These are phyloP conservation scores for Synodontis membranacea DNA, from an alignment of 2,113 vertebrate genomes.

Conservation along the genomic window DNA sequence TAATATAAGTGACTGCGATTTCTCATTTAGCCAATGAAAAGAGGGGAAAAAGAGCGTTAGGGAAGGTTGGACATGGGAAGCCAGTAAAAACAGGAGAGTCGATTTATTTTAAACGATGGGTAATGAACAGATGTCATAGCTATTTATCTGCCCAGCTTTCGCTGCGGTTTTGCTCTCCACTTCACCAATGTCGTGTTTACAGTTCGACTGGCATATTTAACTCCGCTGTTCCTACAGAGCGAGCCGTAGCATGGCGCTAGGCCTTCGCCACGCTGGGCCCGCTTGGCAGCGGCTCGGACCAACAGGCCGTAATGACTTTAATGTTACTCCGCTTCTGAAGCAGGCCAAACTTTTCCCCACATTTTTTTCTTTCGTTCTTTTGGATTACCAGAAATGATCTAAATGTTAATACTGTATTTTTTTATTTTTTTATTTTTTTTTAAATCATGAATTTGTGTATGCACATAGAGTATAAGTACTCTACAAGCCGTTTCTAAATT, in stretches of 20 bases:
- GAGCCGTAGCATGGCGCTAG: conserved; percentile 52
- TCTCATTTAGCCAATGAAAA: conserved; percentile 57
- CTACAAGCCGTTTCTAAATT: background rate
- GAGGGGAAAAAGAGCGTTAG: conserved; percentile 30
- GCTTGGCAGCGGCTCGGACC: conserved; percentile 29
- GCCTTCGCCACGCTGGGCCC: conserved; percentile 13
- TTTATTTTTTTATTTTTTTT: background rate
- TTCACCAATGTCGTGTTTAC: conserved; percentile 59
- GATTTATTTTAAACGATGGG: conserved; percentile 61
- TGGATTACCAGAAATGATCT: conserved; percentile 7
- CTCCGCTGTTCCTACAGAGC: conserved; percentile 44
- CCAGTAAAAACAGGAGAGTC: conserved; percentile 60
- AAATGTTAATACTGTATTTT: background rate
- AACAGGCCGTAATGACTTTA: conserved; percentile 36
- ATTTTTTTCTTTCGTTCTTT: conserved; percentile 4
- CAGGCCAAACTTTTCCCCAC: conserved; percentile 10
- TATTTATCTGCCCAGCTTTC: conserved; percentile 62
- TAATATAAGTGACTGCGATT: conserved; percentile 57
- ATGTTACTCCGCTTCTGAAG: conserved; percentile 26
- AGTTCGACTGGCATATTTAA: conserved; percentile 47
- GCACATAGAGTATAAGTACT: background rate
- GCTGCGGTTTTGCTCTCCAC: conserved; percentile 56
- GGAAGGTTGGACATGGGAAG: conserved; percentile 34
- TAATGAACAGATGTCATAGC: conserved; percentile 76
- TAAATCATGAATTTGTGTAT: background rate